These are phyloP conservation scores for Trimorus sp. DNA, from an alignment of 2,888 invertebrate species.

Conservation along the genomic window DNA sequence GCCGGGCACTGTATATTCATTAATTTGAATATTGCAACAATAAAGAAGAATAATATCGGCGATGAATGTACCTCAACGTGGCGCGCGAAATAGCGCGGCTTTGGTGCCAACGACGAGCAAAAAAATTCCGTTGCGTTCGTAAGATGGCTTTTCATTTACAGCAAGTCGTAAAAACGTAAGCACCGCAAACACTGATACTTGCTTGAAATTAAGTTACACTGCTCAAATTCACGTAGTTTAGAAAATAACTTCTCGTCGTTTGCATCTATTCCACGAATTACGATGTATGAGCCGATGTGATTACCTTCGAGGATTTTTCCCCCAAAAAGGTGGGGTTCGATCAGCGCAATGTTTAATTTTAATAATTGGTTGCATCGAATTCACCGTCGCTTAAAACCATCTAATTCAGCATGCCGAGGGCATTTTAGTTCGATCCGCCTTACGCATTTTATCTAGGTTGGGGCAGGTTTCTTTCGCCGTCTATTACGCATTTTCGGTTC, in stretches of 20 bases:
- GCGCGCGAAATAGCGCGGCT: slow-evolving; percentile 40
- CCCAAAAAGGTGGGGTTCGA: not conserved
- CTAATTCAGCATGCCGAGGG: slow-evolving; percentile 53
- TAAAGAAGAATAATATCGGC: slow-evolving; percentile 62
- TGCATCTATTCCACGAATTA: slow-evolving; percentile 18
- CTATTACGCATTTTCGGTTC: slow-evolving; percentile 82
- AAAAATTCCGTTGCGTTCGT: slow-evolving; percentile 30
- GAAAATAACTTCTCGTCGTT: slow-evolving; percentile 24
- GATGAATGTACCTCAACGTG: slow-evolving; percentile 39
- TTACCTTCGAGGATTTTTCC: slow-evolving; percentile 5
- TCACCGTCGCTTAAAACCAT: slow-evolving; percentile 20
- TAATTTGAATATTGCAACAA: slow-evolving; percentile 65
- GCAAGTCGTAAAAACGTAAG: slow-evolving; percentile 46
- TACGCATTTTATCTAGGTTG: slow-evolving; percentile 69
- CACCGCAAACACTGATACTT: slow-evolving; percentile 35
- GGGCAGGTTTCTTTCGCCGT: slow-evolving; percentile 73
- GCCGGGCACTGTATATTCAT: slow-evolving; percentile 53
- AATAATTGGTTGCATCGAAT: slow-evolving; percentile 26
- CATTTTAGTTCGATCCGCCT: slow-evolving; percentile 60
- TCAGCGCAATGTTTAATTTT: slow-evolving; percentile 16
- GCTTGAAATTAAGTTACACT: slow-evolving; percentile 21
- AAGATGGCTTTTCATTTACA: slow-evolving; percentile 58
- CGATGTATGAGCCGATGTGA: not conserved
- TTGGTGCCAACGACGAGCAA: slow-evolving; percentile 21
- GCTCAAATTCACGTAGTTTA: slow-evolving; percentile 28